A percentile compares a stretch with the other conserved stretches of the same genome.
Conservation (phyloP, 2,797 vertebrate species). For the Sebastes trivittatus region DNA sequence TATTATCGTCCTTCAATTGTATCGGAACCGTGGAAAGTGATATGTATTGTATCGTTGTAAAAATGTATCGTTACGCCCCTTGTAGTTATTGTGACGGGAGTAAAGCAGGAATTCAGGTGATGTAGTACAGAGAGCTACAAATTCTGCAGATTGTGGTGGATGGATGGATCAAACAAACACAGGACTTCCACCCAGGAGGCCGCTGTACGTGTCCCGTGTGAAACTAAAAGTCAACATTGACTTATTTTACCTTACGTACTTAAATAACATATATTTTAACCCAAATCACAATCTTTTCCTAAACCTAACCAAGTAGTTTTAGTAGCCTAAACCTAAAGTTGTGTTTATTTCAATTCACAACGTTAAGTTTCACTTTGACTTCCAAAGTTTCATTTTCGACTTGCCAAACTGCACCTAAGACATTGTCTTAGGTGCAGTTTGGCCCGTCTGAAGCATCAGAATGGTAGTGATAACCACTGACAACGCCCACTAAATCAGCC, state of each 20-base stretch:
- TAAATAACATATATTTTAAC: no score
- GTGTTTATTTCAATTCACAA: neutral
- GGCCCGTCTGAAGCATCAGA: neutral
- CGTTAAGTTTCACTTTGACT: no score
- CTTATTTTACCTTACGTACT: neutral
- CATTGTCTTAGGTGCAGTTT: neutral
- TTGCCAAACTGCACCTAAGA: no score
- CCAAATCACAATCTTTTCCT: no score
- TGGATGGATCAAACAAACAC: neutral
- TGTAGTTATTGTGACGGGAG: neutral
- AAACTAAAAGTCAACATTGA: neutral
- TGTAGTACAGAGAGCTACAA: neutral
- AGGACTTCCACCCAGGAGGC: neutral
- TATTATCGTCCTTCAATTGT: no score
- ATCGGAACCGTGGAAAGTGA: no score
- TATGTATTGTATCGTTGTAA: no score
- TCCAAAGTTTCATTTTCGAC: no score
- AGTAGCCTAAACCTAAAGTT: neutral
- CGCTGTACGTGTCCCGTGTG: neutral
- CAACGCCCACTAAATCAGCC: neutral
- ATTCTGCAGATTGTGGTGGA: neutral
- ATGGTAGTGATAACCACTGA: neutral
- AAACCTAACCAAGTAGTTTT: neutral
- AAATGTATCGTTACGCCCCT: no score
- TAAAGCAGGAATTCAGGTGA: neutral